Base-by-base conservation (phyloP, 2,797 vertebrate genomes). In the Aphelocoma californica region DNA sequence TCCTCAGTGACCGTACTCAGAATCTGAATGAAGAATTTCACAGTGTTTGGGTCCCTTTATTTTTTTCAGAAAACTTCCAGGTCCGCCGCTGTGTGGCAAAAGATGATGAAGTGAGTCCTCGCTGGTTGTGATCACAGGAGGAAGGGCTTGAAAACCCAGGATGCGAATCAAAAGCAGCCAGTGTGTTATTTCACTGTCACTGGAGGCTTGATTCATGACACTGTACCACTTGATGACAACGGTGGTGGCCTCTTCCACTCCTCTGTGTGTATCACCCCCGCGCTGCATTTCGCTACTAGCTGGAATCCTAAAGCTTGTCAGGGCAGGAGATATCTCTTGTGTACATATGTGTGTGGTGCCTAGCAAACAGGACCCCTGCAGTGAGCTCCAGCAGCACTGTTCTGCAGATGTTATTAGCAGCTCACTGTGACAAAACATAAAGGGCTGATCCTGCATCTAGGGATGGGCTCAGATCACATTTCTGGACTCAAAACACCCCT, bases 331-430 rank as follows among this genome's bases (percentile, higher is more conserved):
- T 70, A 81, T 81, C 38, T 90, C 77, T 92, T 79, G 44, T 54
- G 71, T 81, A 93, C 77, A 67, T 14, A 50, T 71, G 65, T 71
- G 62, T 75, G 62, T 34, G 71, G 77, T 86, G 88, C 78, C 64
- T 90, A 81, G 77, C 64, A 82, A 92, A 90, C 34, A 79, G 31
- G 44, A 83, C 15, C 18, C 82, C 70, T 56, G n/a, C n/a, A 44
- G 93, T 45, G 86, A 79, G 38, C 70, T 92, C 29, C 64, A 81
- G 66, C 36, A 86, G 21, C 67, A 40, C 86, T 94, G 80, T 64
- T 92, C 42, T 54, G 71, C 92, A 93, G 81, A 87, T 89, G 86
- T 94, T 89, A 74, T 47, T 85, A 77, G 67, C 75, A 93, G 40
- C 28, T 64, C 53, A 23, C 80, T 87, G 44, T 65, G 54, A 67